phyloP scores from a whole-genome alignment of 2,888 invertebrate genomes.

The Prostheceraeus crozeri region DNA sequence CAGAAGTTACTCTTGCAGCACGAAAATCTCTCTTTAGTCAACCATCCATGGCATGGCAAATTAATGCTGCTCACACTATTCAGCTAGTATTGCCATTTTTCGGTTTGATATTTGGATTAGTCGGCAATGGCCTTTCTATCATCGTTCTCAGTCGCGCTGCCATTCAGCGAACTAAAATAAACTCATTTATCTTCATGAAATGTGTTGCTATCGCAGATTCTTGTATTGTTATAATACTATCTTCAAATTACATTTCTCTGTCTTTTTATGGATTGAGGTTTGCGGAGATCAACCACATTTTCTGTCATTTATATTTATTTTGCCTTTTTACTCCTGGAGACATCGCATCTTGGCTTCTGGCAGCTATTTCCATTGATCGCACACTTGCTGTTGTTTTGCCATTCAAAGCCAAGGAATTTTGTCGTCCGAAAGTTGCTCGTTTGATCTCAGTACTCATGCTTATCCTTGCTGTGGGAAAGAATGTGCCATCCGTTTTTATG shows the following conservation, averaged over 20 bases:
- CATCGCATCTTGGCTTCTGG: not conserved
- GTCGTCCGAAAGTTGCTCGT: not conserved
- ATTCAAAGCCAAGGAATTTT: not conserved
- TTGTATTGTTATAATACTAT: too few relatives aligned
- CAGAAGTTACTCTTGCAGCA: too few relatives aligned
- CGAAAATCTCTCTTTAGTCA: too few relatives aligned
- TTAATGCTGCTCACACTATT: not conserved
- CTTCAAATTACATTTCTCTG: too few relatives aligned
- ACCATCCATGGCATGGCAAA: conserved; percentile 2
- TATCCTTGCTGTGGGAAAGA: not conserved
- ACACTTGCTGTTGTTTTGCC: conserved; percentile 5
- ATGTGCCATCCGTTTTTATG: not conserved
- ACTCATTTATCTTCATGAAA: not conserved
- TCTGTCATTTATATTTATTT: not conserved
- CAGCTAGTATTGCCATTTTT: not conserved
- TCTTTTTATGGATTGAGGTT: not conserved
- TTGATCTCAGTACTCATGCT: not conserved
- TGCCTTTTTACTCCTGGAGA: not conserved
- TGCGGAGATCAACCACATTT: not conserved
- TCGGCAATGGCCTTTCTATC: conserved; percentile 1
- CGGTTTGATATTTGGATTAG: not conserved
- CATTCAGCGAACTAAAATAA: not conserved
- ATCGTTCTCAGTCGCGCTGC: not conserved
- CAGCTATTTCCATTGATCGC: not conserved
- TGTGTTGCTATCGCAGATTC: not conserved